phyloP scores from a whole-genome alignment of 2,113 vertebrate genomes.

The Poeciliopsis prolifica region DNA sequence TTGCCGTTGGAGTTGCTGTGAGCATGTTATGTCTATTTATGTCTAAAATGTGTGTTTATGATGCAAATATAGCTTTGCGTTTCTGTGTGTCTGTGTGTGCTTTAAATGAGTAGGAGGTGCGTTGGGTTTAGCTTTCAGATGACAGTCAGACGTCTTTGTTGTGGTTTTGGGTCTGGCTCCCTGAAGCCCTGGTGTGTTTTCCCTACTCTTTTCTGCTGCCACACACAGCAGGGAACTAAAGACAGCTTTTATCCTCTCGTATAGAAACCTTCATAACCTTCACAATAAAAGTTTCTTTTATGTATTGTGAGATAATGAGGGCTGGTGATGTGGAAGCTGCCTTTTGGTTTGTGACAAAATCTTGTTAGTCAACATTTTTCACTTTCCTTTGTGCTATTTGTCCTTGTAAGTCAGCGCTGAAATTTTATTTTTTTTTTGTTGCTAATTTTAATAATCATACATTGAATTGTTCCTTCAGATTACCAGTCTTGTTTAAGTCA shows the following conservation, averaged over 20 bases:
- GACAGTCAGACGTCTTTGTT: conserved; percentile 67
- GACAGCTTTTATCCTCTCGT: conserved; percentile 31
- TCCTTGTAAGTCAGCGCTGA: background rate
- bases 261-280: background rate
- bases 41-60: conserved; percentile 30
- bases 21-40: conserved; percentile 48
- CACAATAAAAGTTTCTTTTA: background rate
- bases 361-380: background rate
- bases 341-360: background rate
- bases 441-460: no score
- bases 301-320: background rate
- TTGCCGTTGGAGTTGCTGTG: background rate
- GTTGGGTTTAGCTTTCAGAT: conserved; percentile 58
- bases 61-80: conserved; percentile 37
- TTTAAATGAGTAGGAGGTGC: conserved; percentile 40
- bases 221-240: conserved; percentile 18
- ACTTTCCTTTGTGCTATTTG: background rate
- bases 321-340: conserved; percentile 14
- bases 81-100: conserved; percentile 20
- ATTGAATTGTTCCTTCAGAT: background rate
- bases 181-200: conserved; percentile 31
- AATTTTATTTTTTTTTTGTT: no score
- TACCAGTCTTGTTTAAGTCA: background rate
- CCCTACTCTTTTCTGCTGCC: conserved; percentile 35
- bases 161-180: conserved; percentile 53